Base-by-base conservation (phyloP, 2,888 invertebrate genomes). In the Lepidocyrtoides sp. region DNA sequence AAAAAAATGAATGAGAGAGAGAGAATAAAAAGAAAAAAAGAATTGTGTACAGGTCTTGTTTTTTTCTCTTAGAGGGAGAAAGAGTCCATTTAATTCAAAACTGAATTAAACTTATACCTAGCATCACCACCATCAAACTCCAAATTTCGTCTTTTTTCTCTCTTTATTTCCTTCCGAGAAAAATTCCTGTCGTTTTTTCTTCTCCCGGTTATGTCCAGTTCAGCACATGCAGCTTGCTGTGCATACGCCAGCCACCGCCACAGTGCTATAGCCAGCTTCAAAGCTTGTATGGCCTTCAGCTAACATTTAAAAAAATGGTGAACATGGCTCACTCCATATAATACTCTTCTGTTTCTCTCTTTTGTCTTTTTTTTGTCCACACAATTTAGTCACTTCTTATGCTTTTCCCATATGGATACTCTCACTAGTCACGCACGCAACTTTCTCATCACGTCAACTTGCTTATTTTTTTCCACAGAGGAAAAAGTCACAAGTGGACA, bases 361-460 rank as follows among this genome's bases (percentile, higher is more conserved):
- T 41, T 51, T 89, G 82, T 83, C 89, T 75, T 72, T 72, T 86
- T 89, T 89, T 69, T 72, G 72, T 54, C 72, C 54, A 84, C 77
- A 57, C 54, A 60, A 84, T n/a, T 79, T 63, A 41, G 66, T 32
- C 14, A 17, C 69, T 17, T 36, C 7, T 7, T 36, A 2, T 23
- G 1, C 41, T 82, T 41, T 44, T 81, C 79, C 20, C 41, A 8
- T 82, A 7, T 77, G 26, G 48, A 79, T 79, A 86, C 57, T 60
- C 54, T 72, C 69, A 51, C 36, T 84, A 90, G 85, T 90, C 90
- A 84, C 91, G 89, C 93, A 93, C 93, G 93, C 93, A 91, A 93
- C 89, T 89, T 93, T 92, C 93, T 93, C 93, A 93, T 93, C 93
- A 93, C 92, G 91, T 88, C 90, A 87, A 57, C 82, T 89, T 82